Evolutionary conservation across 1,140 invertebrate genomes (phyloP).

Genomic region (Hycleus phaleratus): DNA sequence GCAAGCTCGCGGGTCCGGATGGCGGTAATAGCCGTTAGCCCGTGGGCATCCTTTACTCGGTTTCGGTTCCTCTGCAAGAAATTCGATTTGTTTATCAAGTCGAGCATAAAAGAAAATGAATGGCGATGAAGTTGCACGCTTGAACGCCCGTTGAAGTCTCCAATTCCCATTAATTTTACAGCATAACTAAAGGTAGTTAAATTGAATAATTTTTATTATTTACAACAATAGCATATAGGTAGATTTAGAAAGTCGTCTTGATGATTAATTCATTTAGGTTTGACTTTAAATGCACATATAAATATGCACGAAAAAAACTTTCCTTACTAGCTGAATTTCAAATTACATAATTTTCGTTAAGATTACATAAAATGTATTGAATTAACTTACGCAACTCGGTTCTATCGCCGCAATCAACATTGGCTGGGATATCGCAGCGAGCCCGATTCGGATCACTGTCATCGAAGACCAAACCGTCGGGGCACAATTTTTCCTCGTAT

Average conservation of each 20-base stretch:
- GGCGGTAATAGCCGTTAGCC: constrained; percentile 72
- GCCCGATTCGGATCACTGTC: constrained; percentile 66
- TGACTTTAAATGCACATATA: neutral
- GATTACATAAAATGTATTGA: neutral
- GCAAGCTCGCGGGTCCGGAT: constrained; percentile 68
- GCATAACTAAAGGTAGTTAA: neutral
- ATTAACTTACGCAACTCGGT: constrained; percentile 64
- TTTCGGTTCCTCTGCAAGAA: constrained; percentile 60
- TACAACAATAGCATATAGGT: neutral
- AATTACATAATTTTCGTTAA: neutral
- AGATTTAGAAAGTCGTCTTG: neutral
- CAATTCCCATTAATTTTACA: neutral
- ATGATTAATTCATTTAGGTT: neutral
- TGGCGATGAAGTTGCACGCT: neutral
- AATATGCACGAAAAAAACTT: neutral
- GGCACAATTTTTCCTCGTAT: constrained; percentile 64
- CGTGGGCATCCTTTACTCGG: constrained; percentile 64
- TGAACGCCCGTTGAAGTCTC: neutral
- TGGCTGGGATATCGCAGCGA: constrained; percentile 68
- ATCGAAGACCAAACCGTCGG: constrained; percentile 74
- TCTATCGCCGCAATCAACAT: constrained; percentile 70
- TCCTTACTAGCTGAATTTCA: neutral
- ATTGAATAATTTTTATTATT: neutral
- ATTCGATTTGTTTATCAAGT: neutral
- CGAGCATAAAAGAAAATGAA: neutral